These are phyloP conservation scores for Drosophila picticornis DNA, from an alignment of 2,888 invertebrate genomes.

Conservation along the genomic window DNA sequence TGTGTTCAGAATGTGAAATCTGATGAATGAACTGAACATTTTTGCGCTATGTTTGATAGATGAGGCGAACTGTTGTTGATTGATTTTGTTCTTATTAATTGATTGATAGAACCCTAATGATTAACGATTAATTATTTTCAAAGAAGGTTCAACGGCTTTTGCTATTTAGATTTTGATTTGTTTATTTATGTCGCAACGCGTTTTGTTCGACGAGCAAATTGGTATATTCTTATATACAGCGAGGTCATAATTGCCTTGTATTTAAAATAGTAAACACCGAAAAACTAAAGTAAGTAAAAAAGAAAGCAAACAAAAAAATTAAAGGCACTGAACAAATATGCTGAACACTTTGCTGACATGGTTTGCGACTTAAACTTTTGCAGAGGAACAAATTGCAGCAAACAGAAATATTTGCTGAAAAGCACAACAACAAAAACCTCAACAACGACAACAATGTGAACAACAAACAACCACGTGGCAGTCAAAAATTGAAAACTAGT, in stretches of 20 bases:
- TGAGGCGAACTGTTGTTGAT: not conserved
- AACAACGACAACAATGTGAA: constrained; percentile 15
- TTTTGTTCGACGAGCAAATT: not conserved
- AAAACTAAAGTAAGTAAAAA: constrained; percentile 18
- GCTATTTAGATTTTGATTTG: not conserved
- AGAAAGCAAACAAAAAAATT: not conserved
- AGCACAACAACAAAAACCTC: constrained; percentile 18
- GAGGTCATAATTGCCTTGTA: constrained; percentile 31
- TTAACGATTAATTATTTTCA: not conserved
- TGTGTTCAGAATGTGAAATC: not conserved
- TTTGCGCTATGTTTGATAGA: constrained; percentile 8
- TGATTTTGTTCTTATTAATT: not conserved
- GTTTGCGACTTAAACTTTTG: constrained; percentile 33
- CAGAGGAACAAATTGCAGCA: constrained; percentile 24
- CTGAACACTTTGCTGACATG: constrained; percentile 50
- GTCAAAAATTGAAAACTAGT: constrained; percentile 74
- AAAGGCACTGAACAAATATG: constrained; percentile 40
- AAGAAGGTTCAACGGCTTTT: not conserved
- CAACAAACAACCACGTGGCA: constrained; percentile 44
- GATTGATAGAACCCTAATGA: constrained; percentile 13
- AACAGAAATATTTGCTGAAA: constrained; percentile 51
- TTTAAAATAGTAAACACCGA: constrained; percentile 23
- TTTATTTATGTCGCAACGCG: not conserved
- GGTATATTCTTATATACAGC: constrained; percentile 7
- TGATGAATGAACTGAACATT: constrained; percentile 2